Conservation (phyloP, 1,140 invertebrate species). For the Aphaenogaster ashmeadi region DNA sequence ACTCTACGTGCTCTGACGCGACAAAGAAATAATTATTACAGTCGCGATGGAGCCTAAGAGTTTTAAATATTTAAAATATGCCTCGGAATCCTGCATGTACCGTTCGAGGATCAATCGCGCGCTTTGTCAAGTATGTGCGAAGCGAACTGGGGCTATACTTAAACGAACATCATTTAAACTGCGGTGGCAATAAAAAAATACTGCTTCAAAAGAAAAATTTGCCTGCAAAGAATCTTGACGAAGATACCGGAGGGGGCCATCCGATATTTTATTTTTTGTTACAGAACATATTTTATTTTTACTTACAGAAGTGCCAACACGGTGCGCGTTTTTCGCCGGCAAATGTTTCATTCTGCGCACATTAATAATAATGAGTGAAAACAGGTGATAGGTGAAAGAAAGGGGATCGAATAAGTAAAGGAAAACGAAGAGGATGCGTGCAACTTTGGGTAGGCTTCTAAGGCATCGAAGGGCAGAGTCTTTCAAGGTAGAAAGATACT, state of each 20-base stretch:
- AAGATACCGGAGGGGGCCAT: neutral
- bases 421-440: neutral
- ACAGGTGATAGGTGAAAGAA: neutral
- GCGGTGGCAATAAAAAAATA: neutral
- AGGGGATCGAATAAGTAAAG: neutral
- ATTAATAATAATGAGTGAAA: neutral
- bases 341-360: neutral
- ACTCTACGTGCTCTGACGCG: neutral
- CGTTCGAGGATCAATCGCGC: neutral
- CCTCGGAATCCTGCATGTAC: neutral
- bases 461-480: neutral
- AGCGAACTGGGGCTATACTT: neutral
- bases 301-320: neutral
- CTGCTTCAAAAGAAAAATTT: neutral
- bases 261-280: conserved; percentile 8
- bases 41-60: neutral
- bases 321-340: neutral
- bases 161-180: neutral
- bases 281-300: neutral
- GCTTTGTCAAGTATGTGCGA: neutral
- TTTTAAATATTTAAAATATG: neutral
- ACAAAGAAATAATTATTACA: neutral
- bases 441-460: neutral
- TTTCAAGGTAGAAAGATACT: neutral
- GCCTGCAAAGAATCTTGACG: neutral